phyloP scores from a whole-genome alignment of 2,113 vertebrate genomes.

The Ahaetulla prasina region DNA sequence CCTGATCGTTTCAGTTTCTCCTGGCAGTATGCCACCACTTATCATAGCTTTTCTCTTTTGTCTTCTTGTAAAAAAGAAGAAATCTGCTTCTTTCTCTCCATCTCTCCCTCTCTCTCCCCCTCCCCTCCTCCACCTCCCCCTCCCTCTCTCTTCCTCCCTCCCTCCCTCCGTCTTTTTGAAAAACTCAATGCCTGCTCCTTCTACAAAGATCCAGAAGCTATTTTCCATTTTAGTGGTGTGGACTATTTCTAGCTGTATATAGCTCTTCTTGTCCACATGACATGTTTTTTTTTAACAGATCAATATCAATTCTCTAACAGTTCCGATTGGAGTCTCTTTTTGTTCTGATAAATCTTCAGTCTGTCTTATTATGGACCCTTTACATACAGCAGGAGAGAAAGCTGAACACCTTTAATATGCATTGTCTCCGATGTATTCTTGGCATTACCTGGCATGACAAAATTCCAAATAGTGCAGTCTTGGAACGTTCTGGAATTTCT shows the following conservation, averaged over 20 bases:
- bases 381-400: too few species aligned
- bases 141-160: background rate
- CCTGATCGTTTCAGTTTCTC: background rate
- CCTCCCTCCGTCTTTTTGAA: background rate
- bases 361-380: background rate
- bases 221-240: background rate
- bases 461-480: too few species aligned
- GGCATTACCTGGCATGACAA: too few species aligned
- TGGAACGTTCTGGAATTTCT: too few species aligned
- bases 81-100: background rate
- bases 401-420: too few species aligned
- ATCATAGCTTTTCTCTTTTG: background rate
- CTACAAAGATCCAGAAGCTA: background rate
- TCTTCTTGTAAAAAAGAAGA: background rate
- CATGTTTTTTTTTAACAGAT: background rate
- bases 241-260: background rate
- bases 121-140: accelerated
- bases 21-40: background rate
- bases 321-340: background rate
- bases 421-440: too few species aligned
- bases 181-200: background rate
- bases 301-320: background rate
- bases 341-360: background rate
- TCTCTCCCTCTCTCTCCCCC: background rate
- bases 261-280: background rate